Evolutionary conservation across 2,888 invertebrate genomes (phyloP), one percentile per base, ranked within the genome.

Genomic region (Malacosoma neustria): DNA sequence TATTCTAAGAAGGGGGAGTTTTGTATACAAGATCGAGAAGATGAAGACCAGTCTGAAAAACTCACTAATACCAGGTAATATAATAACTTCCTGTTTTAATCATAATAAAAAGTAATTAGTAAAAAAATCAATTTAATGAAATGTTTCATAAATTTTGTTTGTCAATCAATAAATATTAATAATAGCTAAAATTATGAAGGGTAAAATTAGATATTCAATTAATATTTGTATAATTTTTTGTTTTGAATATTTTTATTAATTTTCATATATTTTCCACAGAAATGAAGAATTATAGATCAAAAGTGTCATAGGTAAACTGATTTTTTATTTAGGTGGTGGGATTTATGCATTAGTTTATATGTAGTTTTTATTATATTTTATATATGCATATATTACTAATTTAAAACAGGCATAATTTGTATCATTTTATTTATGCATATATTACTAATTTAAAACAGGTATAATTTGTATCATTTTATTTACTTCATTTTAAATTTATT

Each of bases 1-100:
- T 95, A 89, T 67, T 82, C 87, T 6, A 85, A 90, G 44, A 89
- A 91, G 46, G 92, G 93, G 41, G 92, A 92, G 44, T 87, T 93
- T 47, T 97, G 97, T 74, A 84, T 92, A 43, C 90, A 93, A 88
- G 87, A 89, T 74, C 80, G 69, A 34, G 71, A 65, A 13, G 66
- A 66, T 12, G 70, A 72, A n/a, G 74, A 79, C n/a, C 65, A 67
- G 4, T 50, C 64, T 0, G 72, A 80, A 30, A 61, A 60, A 36
- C 51, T 81, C 9, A 73, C 81, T 1, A 61, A 47, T 3, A 66
- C 80, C 32, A 75, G 84, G 84, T 84, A 66, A 57, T 36, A 22
- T 30, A n/a, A n/a, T n/a, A n/a, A n/a, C n/a, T n/a, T n/a, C n/a
- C n/a, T n/a, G n/a, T n/a, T n/a, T n/a, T n/a, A n/a, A n/a, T n/a